Evolutionary conservation across 2,888 invertebrate genomes (phyloP), one percentile per base, ranked within the genome.

Genomic region (Subacronicta megacephala): DNA sequence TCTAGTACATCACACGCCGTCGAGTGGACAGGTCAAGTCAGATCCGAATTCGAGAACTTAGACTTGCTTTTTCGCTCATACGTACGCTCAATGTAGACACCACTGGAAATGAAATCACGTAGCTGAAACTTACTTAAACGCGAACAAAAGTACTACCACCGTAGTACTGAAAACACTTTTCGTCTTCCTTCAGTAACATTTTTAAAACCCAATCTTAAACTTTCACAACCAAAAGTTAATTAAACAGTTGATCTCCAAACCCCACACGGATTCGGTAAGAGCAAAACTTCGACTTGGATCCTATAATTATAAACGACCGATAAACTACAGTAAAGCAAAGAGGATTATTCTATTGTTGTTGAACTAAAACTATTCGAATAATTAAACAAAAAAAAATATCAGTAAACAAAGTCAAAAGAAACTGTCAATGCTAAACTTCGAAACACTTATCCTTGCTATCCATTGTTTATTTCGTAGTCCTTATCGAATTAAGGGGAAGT

Each of bases 401-500:
- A 54, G n/a, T n/a, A 62, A 66, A 76, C 49, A 68, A 68, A 72
- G 60, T 72, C 62, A 54, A 41, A 23, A 17, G 41, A 59, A 66
- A 65, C 72, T 77, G 75, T 68, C 69, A 62, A 76, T 77, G 63
- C 40, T 73, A 64, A 73, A 66, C 69, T 59, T 66, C 68, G 62
- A 65, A 72, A 77, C 72, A 62, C 67, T 68, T 68, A 59, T 70
- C 69, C 66, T 53, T 60, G 67, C 73, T 77, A 73, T 78, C 79
- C 72, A 67, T 67, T 85, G 83, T 85, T 85, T 85, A 82, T 85
- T 81, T 75, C 77, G 72, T 68, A 67, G 79, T 75, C 77, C 77
- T 84, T 81, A 86, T 85, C 81, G 81, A 86, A 85, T 88, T 87
- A 86, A 75, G 80, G 74, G 62, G 77, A 83, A 86, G 82, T 87